Percentiles rank a stretch among this genome's conserved stretches.
phyloP scores from a whole-genome alignment of 2,797 vertebrate genomes.

The Staurois parvus region DNA sequence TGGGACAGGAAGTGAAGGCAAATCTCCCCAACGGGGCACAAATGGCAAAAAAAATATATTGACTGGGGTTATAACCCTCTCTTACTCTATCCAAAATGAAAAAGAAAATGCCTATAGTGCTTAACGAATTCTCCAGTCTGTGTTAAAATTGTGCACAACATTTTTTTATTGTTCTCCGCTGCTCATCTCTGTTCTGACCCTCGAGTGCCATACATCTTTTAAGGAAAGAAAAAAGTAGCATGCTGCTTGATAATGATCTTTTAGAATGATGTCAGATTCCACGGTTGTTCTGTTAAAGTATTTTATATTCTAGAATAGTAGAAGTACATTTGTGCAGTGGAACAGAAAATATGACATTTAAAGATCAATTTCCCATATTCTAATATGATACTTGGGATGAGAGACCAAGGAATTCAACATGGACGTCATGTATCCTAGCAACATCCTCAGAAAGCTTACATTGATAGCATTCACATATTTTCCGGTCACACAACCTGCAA shows the following conservation, averaged over 20 bases:
- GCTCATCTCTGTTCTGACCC: no score
- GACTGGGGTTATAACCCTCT: no score
- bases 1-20: no score
- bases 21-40: no score
- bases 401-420: not conserved
- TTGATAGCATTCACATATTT: not conserved
- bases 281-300: not conserved
- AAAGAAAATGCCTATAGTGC: no score
- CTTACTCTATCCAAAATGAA: no score
- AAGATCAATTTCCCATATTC: conserved; percentile 45
- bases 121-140: no score
- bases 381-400: conserved; percentile 12
- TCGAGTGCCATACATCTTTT: no score
- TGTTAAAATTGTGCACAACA: no score
- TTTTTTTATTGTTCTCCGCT: no score
- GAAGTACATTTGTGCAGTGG: conserved; percentile 32
- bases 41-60: no score
- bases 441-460: not conserved
- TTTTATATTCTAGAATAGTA: conserved; percentile 3
- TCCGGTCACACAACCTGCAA: not conserved
- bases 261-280: not conserved
- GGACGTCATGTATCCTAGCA: conserved; percentile 34
- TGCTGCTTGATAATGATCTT: not conserved
- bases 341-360: conserved; percentile 46
- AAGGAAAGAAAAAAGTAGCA: not conserved